Conservation (phyloP, 2,888 invertebrate genomes). For the Osmoderma eremita region DNA sequence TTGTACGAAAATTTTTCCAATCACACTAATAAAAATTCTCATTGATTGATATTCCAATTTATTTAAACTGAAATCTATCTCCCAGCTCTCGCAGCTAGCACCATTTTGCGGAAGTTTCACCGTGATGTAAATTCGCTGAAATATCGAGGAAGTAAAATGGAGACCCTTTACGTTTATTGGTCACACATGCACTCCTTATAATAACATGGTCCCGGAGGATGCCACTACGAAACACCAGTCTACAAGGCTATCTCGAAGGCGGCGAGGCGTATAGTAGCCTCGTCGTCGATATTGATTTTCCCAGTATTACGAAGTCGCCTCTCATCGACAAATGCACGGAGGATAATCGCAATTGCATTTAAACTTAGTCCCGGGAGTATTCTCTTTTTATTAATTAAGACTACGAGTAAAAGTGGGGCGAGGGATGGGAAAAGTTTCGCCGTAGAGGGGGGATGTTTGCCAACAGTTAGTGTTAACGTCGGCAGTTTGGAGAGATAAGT, state of each 20-base stretch:
- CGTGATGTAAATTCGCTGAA: too few relatives aligned
- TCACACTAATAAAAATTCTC: too few relatives aligned
- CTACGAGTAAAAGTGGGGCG: not conserved
- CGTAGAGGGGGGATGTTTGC: conserved; percentile 15
- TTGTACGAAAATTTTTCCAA: too few relatives aligned
- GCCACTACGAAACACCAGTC: not conserved
- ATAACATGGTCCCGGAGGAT: not conserved
- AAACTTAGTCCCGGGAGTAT: conserved; percentile 2
- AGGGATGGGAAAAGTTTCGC: conserved; percentile 9
- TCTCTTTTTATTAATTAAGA: conserved; percentile 31
- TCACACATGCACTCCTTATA: not conserved
- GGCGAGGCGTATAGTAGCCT: not conserved
- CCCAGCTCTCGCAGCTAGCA: too few relatives aligned
- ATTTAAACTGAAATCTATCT: too few relatives aligned
- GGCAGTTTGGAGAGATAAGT: conserved; percentile 24
- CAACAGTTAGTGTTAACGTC: conserved; percentile 26
- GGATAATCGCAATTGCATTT: conserved; percentile 26
- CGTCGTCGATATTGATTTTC: conserved; percentile 12
- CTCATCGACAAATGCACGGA: conserved; percentile 11
- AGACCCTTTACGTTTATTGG: conserved; percentile 4
- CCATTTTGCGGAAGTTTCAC: too few relatives aligned
- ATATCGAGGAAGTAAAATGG: not conserved
- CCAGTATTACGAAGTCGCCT: not conserved
- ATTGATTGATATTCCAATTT: too few relatives aligned
- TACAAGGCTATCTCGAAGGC: too few relatives aligned